A percentile compares a stretch with the other conserved stretches of the same genome.
These are phyloP conservation scores for Agonum fuliginosum DNA, from an alignment of 2,888 invertebrate genomes.

Conservation along the genomic window DNA sequence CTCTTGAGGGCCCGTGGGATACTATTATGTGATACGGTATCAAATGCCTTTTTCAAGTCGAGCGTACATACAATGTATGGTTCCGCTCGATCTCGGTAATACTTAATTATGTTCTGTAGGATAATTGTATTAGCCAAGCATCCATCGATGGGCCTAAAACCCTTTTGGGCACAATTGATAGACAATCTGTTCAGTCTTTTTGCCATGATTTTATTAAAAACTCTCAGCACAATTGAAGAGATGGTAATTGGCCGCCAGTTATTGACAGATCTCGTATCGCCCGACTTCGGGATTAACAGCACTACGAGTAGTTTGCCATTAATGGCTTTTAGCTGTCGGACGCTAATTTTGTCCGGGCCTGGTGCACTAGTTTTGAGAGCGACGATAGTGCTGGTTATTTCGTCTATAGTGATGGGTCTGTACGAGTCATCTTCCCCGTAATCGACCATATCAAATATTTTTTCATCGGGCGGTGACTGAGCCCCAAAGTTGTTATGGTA, in stretches of 20 bases:
- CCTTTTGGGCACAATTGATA: background rate
- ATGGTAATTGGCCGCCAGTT: background rate
- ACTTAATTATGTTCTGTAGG: background rate
- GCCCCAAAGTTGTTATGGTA: background rate
- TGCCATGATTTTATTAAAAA: background rate
- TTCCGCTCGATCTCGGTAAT: background rate
- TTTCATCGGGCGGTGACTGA: background rate
- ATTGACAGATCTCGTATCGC: background rate
- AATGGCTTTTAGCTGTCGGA: background rate
- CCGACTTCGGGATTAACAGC: background rate
- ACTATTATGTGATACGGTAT: background rate
- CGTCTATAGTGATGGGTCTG: background rate
- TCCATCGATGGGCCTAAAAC: background rate
- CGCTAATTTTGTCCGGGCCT: background rate
- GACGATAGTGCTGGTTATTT: background rate
- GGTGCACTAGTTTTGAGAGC: background rate
- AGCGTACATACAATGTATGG: background rate
- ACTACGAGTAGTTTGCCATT: background rate
- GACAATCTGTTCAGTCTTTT: background rate
- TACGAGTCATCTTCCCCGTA: background rate
- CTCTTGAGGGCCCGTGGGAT: background rate
- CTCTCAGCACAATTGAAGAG: background rate
- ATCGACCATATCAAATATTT: background rate
- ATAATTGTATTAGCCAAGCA: background rate
- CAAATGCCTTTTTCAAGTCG: background rate